Evolutionary conservation across 2,113 vertebrate species (phyloP).

Genomic region (Corynorhinus townsendii): DNA sequence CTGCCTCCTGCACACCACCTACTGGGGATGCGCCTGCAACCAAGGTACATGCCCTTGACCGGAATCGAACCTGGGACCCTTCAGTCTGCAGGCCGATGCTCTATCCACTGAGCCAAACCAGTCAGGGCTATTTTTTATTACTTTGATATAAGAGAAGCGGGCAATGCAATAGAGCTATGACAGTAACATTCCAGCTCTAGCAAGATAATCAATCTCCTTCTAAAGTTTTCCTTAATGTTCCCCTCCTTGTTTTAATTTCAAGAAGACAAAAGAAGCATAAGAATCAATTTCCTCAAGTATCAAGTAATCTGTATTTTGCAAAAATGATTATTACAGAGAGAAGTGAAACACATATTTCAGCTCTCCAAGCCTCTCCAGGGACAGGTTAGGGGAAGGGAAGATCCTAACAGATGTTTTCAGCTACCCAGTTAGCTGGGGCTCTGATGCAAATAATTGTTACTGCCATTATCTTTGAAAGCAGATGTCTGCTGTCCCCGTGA

Average conservation of each 20-base stretch:
- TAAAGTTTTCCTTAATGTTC: neutral
- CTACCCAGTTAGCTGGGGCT: slow-evolving; percentile 68
- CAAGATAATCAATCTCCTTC: neutral
- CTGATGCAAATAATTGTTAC: slow-evolving; percentile 79
- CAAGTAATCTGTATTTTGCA: neutral
- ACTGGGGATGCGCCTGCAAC: no score
- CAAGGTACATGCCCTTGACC: no score
- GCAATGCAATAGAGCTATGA: neutral
- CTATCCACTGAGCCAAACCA: no score
- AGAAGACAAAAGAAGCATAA: neutral
- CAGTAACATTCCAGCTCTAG: neutral
- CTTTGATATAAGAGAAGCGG: neutral
- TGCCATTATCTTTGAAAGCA: slow-evolving; percentile 79
- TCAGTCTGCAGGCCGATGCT: no score
- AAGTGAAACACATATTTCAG: slow-evolving; percentile 5
- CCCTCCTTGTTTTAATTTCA: neutral
- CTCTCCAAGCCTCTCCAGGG: slow-evolving; percentile 24
- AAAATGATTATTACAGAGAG: slow-evolving; percentile 19
- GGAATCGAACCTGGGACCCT: no score
- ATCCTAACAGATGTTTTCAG: slow-evolving; percentile 75
- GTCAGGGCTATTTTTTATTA: no score
- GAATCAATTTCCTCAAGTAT: slow-evolving; percentile 2
- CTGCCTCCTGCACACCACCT: no score
- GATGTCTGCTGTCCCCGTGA: slow-evolving; percentile 72
- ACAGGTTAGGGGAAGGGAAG: slow-evolving; percentile 63